A percentile compares a stretch with the other conserved stretches of the same genome.
Conservation (phyloP, 1,140 invertebrate species). For the Sitophilus oryzae region DNA sequence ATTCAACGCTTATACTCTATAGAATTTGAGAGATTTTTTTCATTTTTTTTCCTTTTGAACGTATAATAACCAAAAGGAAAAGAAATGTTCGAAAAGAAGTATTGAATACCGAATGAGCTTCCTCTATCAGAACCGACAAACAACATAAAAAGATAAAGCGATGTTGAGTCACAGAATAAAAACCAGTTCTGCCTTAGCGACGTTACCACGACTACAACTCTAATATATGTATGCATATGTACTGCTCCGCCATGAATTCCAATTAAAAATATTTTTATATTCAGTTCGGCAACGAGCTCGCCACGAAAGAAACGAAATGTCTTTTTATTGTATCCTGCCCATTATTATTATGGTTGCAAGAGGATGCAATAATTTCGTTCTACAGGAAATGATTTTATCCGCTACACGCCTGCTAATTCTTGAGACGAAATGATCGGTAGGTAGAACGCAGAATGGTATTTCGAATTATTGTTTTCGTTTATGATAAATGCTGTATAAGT, state of each 20-base stretch:
- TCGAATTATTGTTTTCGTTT: too few relatives aligned
- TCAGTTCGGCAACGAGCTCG: not conserved
- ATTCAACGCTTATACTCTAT: too few relatives aligned
- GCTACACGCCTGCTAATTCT: conserved; percentile 8
- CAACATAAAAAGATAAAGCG: not conserved
- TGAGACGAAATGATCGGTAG: not conserved
- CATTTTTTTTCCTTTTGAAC: too few relatives aligned
- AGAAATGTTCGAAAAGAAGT: not conserved
- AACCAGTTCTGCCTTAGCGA: not conserved
- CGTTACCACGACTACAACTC: too few relatives aligned
- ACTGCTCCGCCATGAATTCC: not conserved
- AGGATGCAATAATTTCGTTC: conserved; percentile 5
- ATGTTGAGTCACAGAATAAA: not conserved
- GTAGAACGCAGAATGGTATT: not conserved
- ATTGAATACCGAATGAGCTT: not conserved
- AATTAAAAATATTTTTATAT: not conserved
- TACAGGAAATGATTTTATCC: conserved; percentile 5
- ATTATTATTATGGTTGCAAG: not conserved
- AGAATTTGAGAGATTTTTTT: too few relatives aligned
- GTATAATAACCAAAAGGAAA: too few relatives aligned
- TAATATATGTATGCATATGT: not conserved
- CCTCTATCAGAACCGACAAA: not conserved
- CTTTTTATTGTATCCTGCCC: conserved; percentile 5
- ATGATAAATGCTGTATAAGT: too few relatives aligned
- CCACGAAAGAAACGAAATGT: not conserved